Conservation (phyloP, 2,888 invertebrate species). For the Scaptodrosophila latifasciaeformis region DNA sequence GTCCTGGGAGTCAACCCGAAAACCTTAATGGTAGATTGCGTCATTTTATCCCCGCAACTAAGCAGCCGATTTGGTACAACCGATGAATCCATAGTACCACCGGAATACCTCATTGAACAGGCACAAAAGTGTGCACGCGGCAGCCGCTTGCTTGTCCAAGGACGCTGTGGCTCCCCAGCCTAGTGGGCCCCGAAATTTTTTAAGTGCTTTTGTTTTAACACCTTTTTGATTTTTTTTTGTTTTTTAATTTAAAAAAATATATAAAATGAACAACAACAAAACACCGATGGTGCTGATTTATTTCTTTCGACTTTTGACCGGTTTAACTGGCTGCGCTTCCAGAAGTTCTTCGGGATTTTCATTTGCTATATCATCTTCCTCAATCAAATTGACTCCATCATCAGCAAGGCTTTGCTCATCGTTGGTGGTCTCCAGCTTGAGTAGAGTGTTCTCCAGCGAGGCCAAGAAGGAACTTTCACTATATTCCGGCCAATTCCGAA, state of each 20-base stretch:
- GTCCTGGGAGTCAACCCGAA: constrained; percentile 80
- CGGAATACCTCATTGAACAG: constrained; percentile 47
- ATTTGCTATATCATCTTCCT: constrained; percentile 64
- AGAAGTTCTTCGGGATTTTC: constrained; percentile 35
- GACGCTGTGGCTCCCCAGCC: constrained; percentile 48
- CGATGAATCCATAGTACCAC: constrained; percentile 37
- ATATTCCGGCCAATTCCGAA: constrained; percentile 80
- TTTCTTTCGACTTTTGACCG: neutral
- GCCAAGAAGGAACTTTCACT: constrained; percentile 80
- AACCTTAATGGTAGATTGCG: constrained; percentile 78
- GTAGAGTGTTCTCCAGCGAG: constrained; percentile 80
- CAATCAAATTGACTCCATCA: constrained; percentile 47
- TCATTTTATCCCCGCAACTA: constrained; percentile 64
- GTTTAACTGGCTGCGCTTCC: constrained; percentile 4
- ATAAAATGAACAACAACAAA: constrained; percentile 9
- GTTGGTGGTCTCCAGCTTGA: constrained; percentile 75
- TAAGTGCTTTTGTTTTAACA: neutral
- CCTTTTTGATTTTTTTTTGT: neutral
- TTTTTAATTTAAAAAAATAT: constrained; percentile 11
- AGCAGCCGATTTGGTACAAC: constrained; percentile 67
- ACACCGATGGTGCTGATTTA: neutral
- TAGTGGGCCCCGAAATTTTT: constrained; percentile 6
- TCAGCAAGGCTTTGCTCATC: constrained; percentile 64
- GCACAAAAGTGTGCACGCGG: constrained; percentile 65
- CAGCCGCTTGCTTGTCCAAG: constrained; percentile 54